phyloP scores from a whole-genome alignment of 2,888 invertebrate genomes.

The Diarsia rubi region DNA sequence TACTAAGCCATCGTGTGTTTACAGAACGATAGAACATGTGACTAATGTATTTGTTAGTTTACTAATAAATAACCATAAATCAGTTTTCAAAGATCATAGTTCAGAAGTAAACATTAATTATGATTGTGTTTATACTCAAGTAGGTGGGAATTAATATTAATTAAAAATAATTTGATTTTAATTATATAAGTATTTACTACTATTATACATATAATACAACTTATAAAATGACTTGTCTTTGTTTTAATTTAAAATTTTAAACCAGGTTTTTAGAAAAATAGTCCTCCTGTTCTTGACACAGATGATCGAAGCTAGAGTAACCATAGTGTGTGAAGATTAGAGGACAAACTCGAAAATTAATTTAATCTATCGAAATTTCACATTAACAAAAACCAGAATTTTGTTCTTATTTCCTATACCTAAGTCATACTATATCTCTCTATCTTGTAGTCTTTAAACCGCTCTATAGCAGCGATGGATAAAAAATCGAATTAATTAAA shows the following conservation, averaged over 20 bases:
- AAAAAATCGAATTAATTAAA: constrained; percentile 9
- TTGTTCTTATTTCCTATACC: not conserved
- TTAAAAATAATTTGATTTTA: constrained; percentile 7
- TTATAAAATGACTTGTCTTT: not conserved
- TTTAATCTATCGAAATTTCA: not conserved
- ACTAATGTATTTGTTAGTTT: constrained; percentile 7
- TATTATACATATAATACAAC: not conserved
- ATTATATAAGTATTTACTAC: too few relatives aligned
- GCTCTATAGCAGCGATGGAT: not conserved
- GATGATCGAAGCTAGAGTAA: not conserved
- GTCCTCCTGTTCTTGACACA: too few relatives aligned
- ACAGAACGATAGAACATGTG: constrained; percentile 16
- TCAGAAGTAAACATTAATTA: constrained; percentile 30
- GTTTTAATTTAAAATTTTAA: not conserved
- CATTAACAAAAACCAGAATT: not conserved
- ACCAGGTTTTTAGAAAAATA: not conserved
- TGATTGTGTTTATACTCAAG: constrained; percentile 5
- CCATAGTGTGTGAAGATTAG: not conserved
- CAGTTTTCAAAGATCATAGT: constrained; percentile 30
- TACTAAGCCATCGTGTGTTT: not conserved
- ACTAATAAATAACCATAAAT: constrained; percentile 39
- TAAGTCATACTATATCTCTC: too few relatives aligned
- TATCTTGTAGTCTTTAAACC: not conserved
- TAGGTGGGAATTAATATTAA: constrained; percentile 15
- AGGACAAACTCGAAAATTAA: not conserved